Base-by-base conservation (phyloP, 2,888 invertebrate species). In the Dryadula phaetusa region DNA sequence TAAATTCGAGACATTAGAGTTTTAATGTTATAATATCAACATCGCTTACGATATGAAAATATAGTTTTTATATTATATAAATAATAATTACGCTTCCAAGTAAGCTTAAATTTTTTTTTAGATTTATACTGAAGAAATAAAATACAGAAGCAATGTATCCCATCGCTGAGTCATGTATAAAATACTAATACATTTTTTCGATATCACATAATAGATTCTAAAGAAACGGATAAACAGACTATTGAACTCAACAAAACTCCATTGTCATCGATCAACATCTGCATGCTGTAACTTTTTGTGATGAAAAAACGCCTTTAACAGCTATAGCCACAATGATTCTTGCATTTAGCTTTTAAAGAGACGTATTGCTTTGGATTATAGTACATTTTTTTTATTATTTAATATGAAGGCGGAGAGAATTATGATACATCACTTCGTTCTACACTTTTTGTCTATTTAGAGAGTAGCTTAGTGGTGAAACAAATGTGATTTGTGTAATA, bases 241-340 rank as follows among this genome's bases (percentile, higher is more conserved):
- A 70, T 67, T 67, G 70, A 69, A 69, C 66, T 44, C 66, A 72
- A 74, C 70, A 74, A 79, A 79, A 74, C 71, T 71, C 56, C 74
- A 73, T 72, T 81, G 79, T 79, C 83, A 82, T 83, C 82, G 75
- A 82, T 82, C 84, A 82, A 78, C 76, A 79, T 78, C 74, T 77
- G 78, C 79, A 76, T 75, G 69, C 71, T 69, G 67, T 44, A 76
- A 76, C 75, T 75, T 77, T 75, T 76, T 80, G 77, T 76, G 75
- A 64, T 62, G 40, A 76, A 75, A 79, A 83, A 81, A 79, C 76
- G 71, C 67, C 72, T 69, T 70, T 76, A 78, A 78, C 77, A 73
- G 75, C 74, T 74, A 72, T 44, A 56, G 56, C 40, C 66, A 79
- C 79, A 79, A 82, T 82, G 78, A 77, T 76, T 77, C 74, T 75